A percentile compares a stretch with the other conserved stretches of the same genome.
Evolutionary conservation across 2,888 invertebrate species (phyloP).

Genomic region (Rapana venosa): DNA sequence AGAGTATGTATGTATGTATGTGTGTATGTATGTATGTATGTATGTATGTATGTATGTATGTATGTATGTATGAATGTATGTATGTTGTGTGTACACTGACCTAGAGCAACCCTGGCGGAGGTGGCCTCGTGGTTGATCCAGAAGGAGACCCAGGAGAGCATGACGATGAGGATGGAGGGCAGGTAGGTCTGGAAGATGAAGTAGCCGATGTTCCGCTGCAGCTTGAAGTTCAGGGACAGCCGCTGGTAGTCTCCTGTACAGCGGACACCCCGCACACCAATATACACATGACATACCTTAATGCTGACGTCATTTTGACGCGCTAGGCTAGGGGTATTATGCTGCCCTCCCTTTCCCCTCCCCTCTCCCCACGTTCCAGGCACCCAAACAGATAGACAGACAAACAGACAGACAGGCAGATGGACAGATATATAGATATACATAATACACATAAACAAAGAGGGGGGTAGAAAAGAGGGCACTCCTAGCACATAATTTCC

Average conservation of each 20-base stretch:
- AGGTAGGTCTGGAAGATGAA: slow-evolving; percentile 98
- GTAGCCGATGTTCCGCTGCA: slow-evolving; percentile 96
- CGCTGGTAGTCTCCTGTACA: slow-evolving; percentile 87
- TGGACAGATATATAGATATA: too few species aligned
- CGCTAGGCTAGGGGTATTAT: too few species aligned
- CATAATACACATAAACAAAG: not conserved
- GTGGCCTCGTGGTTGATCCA: slow-evolving; percentile 99
- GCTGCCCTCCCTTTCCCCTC: too few species aligned
- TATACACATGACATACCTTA: too few species aligned
- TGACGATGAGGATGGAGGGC: slow-evolving; percentile 96
- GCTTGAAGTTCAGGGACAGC: slow-evolving; percentile 93
- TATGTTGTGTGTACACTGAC: slow-evolving; percentile 80
- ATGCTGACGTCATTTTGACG: too few species aligned
- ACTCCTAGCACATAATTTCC: not conserved
- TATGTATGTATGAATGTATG: not conserved
- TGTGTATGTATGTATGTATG: not conserved
- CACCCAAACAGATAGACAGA: too few species aligned
- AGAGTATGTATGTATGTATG: not conserved
- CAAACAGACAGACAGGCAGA: too few species aligned
- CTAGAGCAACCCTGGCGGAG: slow-evolving; percentile 96
- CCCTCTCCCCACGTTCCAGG: too few species aligned
- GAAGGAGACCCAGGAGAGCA: slow-evolving; percentile 98
- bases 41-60: not conserved
- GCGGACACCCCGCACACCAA: too few species aligned
- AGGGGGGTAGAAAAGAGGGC: not conserved